Evolutionary conservation across 2,113 vertebrate species (phyloP).

Genomic region (Tauraco erythrolophus): DNA sequence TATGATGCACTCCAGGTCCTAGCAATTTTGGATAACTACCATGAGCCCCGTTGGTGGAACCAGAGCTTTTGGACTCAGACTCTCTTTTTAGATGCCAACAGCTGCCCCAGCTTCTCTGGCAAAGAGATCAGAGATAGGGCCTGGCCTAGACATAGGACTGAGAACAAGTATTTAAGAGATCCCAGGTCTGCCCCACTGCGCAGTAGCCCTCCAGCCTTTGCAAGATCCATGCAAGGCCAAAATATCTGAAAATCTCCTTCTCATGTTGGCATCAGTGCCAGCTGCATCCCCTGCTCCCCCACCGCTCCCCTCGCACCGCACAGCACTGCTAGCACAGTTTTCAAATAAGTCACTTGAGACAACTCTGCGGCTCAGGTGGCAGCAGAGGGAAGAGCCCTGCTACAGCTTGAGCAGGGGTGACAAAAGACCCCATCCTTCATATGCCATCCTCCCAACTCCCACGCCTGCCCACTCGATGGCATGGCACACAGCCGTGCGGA

Average conservation of each 20-base stretch:
- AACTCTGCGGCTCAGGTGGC: background rate
- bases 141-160: background rate
- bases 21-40: background rate
- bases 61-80: background rate
- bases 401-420: background rate
- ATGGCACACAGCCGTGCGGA: rapidly evolving
- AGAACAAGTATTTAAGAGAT: background rate
- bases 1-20: background rate
- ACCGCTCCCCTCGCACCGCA: background rate
- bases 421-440: background rate
- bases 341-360: background rate
- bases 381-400: background rate
- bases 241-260: background rate
- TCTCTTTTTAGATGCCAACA: background rate
- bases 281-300: background rate
- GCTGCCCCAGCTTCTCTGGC: background rate
- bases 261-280: rapidly evolving
- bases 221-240: background rate
- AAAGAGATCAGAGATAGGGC: background rate
- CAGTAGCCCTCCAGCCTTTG: background rate
- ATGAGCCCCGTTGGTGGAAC: background rate
- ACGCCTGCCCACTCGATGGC: background rate
- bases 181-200: background rate
- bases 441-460: background rate
- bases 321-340: background rate